Conservation (phyloP, 2,797 vertebrate species). For the Cynodonichthys magdalenae region DNA sequence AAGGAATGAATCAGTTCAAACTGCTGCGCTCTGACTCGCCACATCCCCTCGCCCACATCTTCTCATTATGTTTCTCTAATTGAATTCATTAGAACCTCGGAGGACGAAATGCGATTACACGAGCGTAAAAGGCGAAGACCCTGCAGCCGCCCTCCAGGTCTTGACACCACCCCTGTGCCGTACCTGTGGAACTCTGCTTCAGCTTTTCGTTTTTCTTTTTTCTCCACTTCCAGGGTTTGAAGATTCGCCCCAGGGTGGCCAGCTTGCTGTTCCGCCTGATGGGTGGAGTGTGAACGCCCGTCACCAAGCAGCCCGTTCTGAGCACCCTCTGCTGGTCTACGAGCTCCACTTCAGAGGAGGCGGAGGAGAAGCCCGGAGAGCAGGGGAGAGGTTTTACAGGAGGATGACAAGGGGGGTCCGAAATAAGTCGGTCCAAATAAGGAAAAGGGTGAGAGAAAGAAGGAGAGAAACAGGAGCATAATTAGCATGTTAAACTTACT, state of each 20-base stretch:
- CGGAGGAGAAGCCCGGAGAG: conserved; percentile 17
- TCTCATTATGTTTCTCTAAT: conserved; percentile 17
- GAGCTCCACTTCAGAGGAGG: conserved; percentile 78
- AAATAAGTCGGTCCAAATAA: not conserved
- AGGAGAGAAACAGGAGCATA: conserved; percentile 32
- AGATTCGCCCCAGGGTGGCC: conserved; percentile 94
- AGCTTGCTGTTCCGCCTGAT: conserved; percentile 95
- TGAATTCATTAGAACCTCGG: conserved; percentile 8
- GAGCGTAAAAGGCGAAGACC: not conserved
- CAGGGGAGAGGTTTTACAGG: conserved; percentile 21
- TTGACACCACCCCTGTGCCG: not conserved
- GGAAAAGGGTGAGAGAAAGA: conserved; percentile 19
- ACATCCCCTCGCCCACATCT: conserved; percentile 10
- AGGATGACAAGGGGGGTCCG: conserved; percentile 4
- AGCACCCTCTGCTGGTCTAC: conserved; percentile 90
- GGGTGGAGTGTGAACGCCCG: conserved; percentile 92
- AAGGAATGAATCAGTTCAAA: conserved; percentile 1
- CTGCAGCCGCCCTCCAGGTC: not conserved
- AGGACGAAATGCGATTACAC: not conserved
- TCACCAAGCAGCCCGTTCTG: conserved; percentile 90
- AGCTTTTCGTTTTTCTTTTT: conserved; percentile 99
- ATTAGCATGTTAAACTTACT: conserved; percentile 65
- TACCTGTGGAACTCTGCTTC: conserved; percentile 87
- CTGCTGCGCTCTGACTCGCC: not conserved
- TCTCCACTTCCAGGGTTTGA: conserved; percentile 98